phyloP scores from a whole-genome alignment of 1,140 invertebrate species.

The Harpegnathos saltator region DNA sequence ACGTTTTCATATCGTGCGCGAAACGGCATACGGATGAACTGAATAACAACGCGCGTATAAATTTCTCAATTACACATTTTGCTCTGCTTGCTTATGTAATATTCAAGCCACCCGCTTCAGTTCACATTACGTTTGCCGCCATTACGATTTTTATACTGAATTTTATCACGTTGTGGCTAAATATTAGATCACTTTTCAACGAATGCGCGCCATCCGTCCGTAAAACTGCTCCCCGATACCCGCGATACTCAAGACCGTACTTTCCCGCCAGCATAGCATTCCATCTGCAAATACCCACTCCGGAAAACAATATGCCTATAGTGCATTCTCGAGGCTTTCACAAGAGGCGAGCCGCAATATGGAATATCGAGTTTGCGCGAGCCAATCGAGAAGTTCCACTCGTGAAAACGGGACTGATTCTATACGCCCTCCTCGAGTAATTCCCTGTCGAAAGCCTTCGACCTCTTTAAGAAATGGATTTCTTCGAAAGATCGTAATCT shows the following conservation, averaged over 20 bases:
- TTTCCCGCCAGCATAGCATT: constrained; percentile 19
- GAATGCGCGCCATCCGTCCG: neutral
- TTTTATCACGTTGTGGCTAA: neutral
- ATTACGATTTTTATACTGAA: neutral
- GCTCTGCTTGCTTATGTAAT: neutral
- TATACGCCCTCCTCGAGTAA: constrained; percentile 36
- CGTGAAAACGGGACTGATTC: constrained; percentile 45
- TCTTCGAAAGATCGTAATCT: constrained; percentile 3
- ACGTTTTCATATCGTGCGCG: neutral
- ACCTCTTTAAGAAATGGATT: constrained; percentile 54
- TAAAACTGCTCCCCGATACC: constrained; percentile 27
- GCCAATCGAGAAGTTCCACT: constrained; percentile 55
- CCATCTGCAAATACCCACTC: constrained; percentile 41
- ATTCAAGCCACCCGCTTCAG: neutral
- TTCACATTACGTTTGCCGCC: neutral
- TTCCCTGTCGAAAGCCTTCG: constrained; percentile 41
- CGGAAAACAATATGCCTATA: constrained; percentile 54
- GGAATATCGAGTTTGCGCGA: constrained; percentile 57
- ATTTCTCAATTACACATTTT: neutral
- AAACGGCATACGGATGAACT: neutral
- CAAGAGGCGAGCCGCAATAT: constrained; percentile 50
- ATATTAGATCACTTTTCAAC: constrained; percentile 10
- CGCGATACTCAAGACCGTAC: constrained; percentile 29
- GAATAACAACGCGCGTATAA: neutral
- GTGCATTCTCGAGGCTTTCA: constrained; percentile 37